Base-by-base conservation (phyloP, 2,113 vertebrate genomes). In the Sinocyclocheilus grahami region DNA sequence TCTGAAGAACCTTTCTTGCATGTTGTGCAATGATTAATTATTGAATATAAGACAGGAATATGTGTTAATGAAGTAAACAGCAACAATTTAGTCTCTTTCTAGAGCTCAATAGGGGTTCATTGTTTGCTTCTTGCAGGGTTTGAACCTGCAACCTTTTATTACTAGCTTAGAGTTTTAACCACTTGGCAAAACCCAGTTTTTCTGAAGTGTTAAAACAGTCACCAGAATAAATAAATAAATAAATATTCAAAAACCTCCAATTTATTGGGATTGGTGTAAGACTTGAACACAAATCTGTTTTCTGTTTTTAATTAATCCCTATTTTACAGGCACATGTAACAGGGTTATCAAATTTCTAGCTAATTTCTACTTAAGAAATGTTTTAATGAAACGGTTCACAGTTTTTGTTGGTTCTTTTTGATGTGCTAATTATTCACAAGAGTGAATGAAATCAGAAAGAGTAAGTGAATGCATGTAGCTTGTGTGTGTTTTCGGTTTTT, bases 241-340 rank as follows among this genome's bases (percentile, higher is more conserved):
- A 82, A 30, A 48, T 48, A 46, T 48, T 48, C 3, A 82, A 67
- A 48, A 69, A 67, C 1, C 63, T 67, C 16, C n/a, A 48, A 82
- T 82, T 82, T 67, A 11, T 2, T 27, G 39, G 55, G 79, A 69
- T 65, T 81, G 37, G 78, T 42, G 13, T 42, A 65, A 81, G 60
- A 27, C 42, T 48, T 67, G 48, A 27, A 30, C 7, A 55, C 51
- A 67, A 82, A 67, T 48, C 58, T 48, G 27, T 62, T 67, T 67
- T 67, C 79, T 30, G 58, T 62, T 80, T 80, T 80, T 80, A 80
- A 80, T 80, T 39, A 80, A 80, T 80, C 55, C 58, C 58, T 63
- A 37, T 46, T 80, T 63, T 46, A 42, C 37, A 16, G 55, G 33
- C 58, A 42, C 55, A 46, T 63, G 78, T 63, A 80, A 80, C 30